Percentiles rank a stretch among this genome's conserved stretches.
phyloP scores from a whole-genome alignment of 2,797 vertebrate genomes.

The Tapera naevia region DNA sequence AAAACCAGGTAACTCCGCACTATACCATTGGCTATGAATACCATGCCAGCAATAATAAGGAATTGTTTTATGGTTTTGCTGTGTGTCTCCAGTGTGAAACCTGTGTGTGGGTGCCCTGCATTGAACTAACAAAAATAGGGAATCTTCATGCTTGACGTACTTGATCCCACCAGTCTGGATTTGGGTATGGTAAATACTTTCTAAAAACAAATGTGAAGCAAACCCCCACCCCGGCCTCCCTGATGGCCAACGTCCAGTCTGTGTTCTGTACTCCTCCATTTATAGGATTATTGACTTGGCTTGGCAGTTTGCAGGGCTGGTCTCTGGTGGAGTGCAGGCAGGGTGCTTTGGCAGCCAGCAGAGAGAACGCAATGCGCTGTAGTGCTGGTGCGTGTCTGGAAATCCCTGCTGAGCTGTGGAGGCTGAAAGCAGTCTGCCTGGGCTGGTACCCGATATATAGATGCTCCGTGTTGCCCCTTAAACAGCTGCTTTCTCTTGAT shows the following conservation, averaged over 20 bases:
- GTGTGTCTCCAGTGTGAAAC: not conserved
- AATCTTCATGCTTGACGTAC: not conserved
- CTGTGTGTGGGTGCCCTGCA: accelerated
- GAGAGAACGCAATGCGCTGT: accelerated
- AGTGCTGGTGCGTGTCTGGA: not conserved
- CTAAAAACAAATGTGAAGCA: not conserved
- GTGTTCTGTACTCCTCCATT: not conserved
- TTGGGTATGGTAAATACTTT: not conserved
- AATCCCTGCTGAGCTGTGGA: not conserved
- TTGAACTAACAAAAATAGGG: not conserved
- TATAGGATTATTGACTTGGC: not conserved
- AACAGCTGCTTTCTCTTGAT: not conserved
- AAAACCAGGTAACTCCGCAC: not conserved
- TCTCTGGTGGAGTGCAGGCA: not conserved
- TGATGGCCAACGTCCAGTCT: not conserved
- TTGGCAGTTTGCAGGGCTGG: not conserved
- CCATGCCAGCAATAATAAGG: not conserved
- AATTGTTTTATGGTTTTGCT: not conserved
- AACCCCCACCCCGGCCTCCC: accelerated
- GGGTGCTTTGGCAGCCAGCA: not conserved
- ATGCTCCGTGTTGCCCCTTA: not conserved
- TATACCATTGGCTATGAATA: not conserved
- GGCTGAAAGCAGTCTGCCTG: not conserved
- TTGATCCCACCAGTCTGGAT: not conserved
- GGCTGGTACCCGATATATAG: accelerated